phyloP scores from a whole-genome alignment of 2,797 vertebrate species.

The Myotis vivesi region DNA sequence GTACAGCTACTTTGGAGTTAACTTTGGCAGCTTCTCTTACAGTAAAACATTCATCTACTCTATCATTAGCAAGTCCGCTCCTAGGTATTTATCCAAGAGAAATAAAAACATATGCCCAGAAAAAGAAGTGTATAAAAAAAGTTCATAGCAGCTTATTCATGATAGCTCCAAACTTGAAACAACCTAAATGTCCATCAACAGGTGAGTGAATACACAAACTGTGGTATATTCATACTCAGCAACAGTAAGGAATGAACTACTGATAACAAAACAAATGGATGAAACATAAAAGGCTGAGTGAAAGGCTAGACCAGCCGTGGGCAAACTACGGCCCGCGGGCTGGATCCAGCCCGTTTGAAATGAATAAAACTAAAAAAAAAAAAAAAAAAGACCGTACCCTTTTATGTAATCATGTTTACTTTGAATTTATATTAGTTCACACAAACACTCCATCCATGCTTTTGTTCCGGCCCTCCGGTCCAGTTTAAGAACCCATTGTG shows the following conservation, averaged over 20 bases:
- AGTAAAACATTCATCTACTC: not conserved
- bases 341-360: too few species aligned
- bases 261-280: not conserved
- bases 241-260: not conserved
- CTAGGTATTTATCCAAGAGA: not conserved
- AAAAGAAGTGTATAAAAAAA: not conserved
- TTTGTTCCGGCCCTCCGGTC: too few species aligned
- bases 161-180: not conserved
- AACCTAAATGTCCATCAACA: not conserved
- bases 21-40: not conserved
- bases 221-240: not conserved
- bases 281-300: not conserved
- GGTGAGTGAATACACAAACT: not conserved
- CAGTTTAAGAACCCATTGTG: too few species aligned
- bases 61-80: not conserved
- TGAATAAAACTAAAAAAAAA: too few species aligned
- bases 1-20: not conserved
- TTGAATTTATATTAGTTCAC: too few species aligned
- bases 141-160: not conserved
- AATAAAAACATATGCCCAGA: not conserved
- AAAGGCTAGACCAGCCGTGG: constrained; percentile 3
- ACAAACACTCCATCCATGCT: too few species aligned
- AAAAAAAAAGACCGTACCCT: too few species aligned
- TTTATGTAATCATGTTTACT: too few species aligned
- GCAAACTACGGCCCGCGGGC: too few species aligned